These are phyloP conservation scores for Lucifuga dentata DNA, from an alignment of 2,113 vertebrate genomes.

Conservation along the genomic window DNA sequence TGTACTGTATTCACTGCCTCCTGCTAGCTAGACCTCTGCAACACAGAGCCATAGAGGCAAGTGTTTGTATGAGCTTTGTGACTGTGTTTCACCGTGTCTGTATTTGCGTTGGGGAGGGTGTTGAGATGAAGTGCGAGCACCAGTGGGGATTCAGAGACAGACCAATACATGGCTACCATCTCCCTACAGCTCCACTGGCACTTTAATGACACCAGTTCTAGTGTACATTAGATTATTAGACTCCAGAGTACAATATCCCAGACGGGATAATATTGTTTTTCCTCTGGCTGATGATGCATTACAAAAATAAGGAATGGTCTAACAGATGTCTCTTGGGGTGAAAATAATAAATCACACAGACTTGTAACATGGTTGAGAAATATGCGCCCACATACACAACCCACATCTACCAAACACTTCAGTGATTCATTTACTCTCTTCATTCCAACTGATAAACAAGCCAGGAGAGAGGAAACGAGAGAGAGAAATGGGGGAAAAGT, in stretches of 20 bases:
- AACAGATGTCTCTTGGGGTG: constrained; percentile 82
- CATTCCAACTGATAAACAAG: constrained; percentile 62
- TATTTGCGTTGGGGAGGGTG: constrained; percentile 38
- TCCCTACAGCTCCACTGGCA: constrained; percentile 72
- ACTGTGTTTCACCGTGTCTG: constrained; percentile 29
- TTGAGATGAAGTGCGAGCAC: constrained; percentile 32
- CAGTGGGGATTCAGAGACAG: constrained; percentile 62
- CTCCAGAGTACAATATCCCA: constrained; percentile 82
- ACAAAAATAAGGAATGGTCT: constrained; percentile 83
- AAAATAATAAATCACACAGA: constrained; percentile 82
- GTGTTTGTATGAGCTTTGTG: background rate
- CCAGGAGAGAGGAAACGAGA: constrained; percentile 56
- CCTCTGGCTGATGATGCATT: constrained; percentile 83
- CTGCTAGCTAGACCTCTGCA: constrained; percentile 47
- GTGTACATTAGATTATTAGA: constrained; percentile 83
- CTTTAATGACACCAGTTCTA: constrained; percentile 78
- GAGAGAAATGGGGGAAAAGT: constrained; percentile 41
- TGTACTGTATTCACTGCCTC: constrained; percentile 40
- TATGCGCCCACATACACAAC: constrained; percentile 59
- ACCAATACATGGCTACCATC: constrained; percentile 69
- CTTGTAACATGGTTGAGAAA: constrained; percentile 69
- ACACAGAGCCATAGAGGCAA: constrained; percentile 15
- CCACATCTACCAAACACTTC: constrained; percentile 54
- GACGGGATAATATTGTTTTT: constrained; percentile 84
- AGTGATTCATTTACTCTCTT: constrained; percentile 76